Base-by-base conservation (phyloP, 2,888 invertebrate species). In the Therioaphis trifolii region DNA sequence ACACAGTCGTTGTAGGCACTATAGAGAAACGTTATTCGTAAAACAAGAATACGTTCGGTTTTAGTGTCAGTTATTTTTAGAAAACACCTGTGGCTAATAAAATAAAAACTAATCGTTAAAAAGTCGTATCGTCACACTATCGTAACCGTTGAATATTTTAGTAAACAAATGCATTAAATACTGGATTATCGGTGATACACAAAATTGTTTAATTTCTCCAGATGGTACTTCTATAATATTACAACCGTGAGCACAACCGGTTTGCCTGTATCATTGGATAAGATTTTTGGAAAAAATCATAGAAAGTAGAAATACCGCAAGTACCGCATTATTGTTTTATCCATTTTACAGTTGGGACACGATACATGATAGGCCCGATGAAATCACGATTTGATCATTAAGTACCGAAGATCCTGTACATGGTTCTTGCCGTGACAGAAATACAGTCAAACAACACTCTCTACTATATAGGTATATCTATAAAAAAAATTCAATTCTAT, bases 271-370 rank as follows among this genome's bases (percentile, higher is more conserved):
- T 24, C 35, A 40, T 68, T 55, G 40, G 27, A 27, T 52, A 0
- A 9, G 68, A 24, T 69, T 75, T 69, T 24, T 40, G 52, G 68
- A 14, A 55, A 69, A 69, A 29, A 14, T 40, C 14, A 4, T 40
- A 55, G 69, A 79, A 79, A 79, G 78, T 69, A n/a, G 68, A 69
- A 79, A 69, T 52, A 14, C 29, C 27, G 55, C 68, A 69, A 68
- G 29, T 29, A 49, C 4, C 4, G 35, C 15, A 1, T 49, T 18
- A 29, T 18, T 14, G 24, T 35, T 35, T 52, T 76, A 29, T 29
- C 21, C 24, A 35, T 7, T 35, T 4, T 0, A 7, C 5, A n/a
- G 43, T 29, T n/a, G 61, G 35, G 14, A 2, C 1, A 15, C 9
- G n/a, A 49, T 7, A 63, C 24, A 15, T n/a, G n/a, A n/a, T 15